Base-by-base conservation (phyloP, 2,797 vertebrate genomes). In the Platyrinchus mystaceus region DNA sequence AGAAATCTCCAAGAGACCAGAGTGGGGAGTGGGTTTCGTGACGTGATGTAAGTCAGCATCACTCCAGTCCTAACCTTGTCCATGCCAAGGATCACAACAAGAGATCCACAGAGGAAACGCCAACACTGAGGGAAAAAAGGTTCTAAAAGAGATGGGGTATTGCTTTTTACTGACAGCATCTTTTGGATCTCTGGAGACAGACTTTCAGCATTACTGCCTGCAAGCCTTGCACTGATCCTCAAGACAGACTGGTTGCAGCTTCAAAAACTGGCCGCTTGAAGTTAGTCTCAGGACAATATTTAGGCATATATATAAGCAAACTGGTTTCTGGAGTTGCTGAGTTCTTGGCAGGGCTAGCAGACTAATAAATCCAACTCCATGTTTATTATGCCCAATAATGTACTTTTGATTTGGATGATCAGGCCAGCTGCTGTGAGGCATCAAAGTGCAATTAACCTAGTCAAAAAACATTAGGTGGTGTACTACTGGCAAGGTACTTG, bases 401-500 rank as follows among this genome's bases (percentile, higher is more conserved):
- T 34, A 14, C 32, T 78, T 87, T 75, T 64, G 15, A 55, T 73
- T 62, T 50, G 19, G 34, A 39, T 44, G 44, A 26, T 89, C 11
- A 44, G 62, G 26, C 37, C 52, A 19, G 49, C 49, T 78, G 53
- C 34, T 84, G 23, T 56, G 87, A 63, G 46, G 49, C 14, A 21
- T 24, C 10, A 26, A 49, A 78, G 21, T 20, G 39, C 32, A 22
- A 66, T 68, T 81, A 87, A 46, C 14, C 11, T 49, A 17, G 49
- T 28, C 44, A 55, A 63, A 91, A 86, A 56, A 11, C 21, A 50
- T 62, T 20, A 55, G 37, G 43, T 59, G 32, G 58, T 16, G 15
- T 32, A 12, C 23, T 6, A 1, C 37, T 41, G 39, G 37, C 20
- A 34, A 66, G 14, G 18, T 18, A 36, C 0, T 1, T 15, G 9